Conservation (phyloP, 2,888 invertebrate genomes). For the Tortrix viridana region DNA sequence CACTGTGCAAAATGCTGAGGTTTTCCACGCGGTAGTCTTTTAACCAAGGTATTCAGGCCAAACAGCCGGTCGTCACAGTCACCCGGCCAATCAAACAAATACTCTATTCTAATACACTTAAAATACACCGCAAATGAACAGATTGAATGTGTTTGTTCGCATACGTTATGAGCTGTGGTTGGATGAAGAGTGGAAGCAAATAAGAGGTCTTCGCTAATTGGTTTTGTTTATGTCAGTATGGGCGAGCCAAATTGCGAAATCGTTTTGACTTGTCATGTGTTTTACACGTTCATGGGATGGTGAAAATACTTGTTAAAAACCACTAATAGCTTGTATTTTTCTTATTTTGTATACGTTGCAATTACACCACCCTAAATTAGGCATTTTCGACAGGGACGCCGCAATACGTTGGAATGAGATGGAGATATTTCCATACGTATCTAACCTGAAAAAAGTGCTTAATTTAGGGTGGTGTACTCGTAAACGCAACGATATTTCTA, state of each 20-base stretch:
- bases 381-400: no score
- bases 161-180: constrained; percentile 46
- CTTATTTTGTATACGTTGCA: no score
- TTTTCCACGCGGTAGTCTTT: constrained; percentile 62
- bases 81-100: constrained; percentile 46
- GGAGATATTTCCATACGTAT: no score
- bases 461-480: no score
- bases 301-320: no score
- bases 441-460: no score
- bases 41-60: constrained; percentile 68
- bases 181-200: constrained; percentile 20
- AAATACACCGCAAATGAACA: constrained; percentile 39
- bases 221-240: constrained; percentile 51
- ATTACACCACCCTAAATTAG: no score
- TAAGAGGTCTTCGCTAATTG: constrained; percentile 45
- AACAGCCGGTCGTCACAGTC: constrained; percentile 52
- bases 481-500: no score
- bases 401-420: no score
- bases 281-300: no score
- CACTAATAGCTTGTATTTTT: no score
- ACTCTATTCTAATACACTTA: constrained; percentile 47
- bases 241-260: constrained; percentile 58
- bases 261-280: constrained; percentile 40
- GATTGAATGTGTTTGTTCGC: constrained; percentile 42
- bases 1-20: constrained; percentile 42